Evolutionary conservation across 2,113 vertebrate species (phyloP), one percentile per base, ranked within the genome.

Genomic region (Hippolais icterina): DNA sequence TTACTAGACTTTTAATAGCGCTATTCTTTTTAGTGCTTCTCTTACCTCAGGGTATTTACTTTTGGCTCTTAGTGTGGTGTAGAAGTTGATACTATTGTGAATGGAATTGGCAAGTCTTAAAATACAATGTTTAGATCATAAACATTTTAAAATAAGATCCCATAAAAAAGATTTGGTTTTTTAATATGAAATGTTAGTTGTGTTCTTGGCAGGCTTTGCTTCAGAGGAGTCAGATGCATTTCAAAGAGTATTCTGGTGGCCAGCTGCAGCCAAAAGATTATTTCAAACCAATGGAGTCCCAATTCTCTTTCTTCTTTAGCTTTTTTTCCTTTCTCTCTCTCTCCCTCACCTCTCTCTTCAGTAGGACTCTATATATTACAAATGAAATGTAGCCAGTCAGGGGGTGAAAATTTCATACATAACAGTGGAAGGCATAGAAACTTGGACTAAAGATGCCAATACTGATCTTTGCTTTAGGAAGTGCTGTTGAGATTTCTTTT

Each of bases 111-210:
- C 87, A 83, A 93, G 37, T 70, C 63, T 96, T 96, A 83, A 97
- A 89, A 65, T 70, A 72, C 63, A 88, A 65, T 96, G 93, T 97
- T 96, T 97, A 96, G 87, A 86, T 92, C 82, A 81, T 95, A 97
- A 96, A 96, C 93, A 96, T 95, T 85, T 87, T 66, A 74, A 92
- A 95, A 90, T 94, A 93, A 82, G 82, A 70, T 87, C 86, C 47
- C 35, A 93, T 91, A 88, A 89, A 93, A 90, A 85, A 83, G 53
- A 72, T 72, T 68, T 49, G 15, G 52, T 93, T 95, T 89, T 90
- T 86, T 90, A 91, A 92, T 88, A 66, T 88, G 93, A 93, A 93
- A 94, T 93, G 90, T 91, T 97, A 74, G 82, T 96, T 96, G 90
- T 88, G 64, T 86, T 88, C 87, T 94, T 97, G 95, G 94, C 94